Base-by-base conservation (phyloP, 2,797 vertebrate genomes). In the Eremophila alpestris region DNA sequence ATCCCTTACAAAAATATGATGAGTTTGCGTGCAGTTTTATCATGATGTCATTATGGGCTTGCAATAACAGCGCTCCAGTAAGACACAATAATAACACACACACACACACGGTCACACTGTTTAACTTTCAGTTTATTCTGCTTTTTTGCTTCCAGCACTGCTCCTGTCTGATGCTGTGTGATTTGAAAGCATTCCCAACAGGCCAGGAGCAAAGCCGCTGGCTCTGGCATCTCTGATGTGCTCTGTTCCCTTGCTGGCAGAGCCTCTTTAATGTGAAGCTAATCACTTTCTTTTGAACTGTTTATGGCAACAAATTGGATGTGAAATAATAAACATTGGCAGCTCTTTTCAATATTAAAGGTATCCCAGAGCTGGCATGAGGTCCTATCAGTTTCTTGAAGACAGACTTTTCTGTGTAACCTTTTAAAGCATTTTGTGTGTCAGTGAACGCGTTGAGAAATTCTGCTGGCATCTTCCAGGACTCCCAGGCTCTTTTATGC, bases 41-140 rank as follows among this genome's bases (percentile, higher is more conserved):
- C 95, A 52, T 94, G 86, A 90, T 92, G 58, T 81, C 89, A 64
- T 90, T 74, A 52, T n/a, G 75, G 79, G 51, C 87, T 79, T 89
- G 78, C 55, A 73, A 79, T 63, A 92, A 79, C 73, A 89, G 49
- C 2, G 10, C 65, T 79, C 26, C 85, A 54, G 56, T 27, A 87
- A 96, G 95, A 96, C 93, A 91, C 87, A 96, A 94, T 93, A 96
- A 94, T 70, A 82, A 83, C 76, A 59, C 51, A 60, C n/a, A 85
- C 75, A 63, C 34, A 46, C 60, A 55, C n/a, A 64, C 0, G 54
- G 67, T 58, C 68, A 55, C 81, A 36, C 63, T 83, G 73, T 70
- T 86, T 83, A 88, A 41, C 48, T 83, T 80, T 18, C 55, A 59
- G 51, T 86, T 95, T 90, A 63, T 86, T 90, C 78, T 93, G 63